Conservation (phyloP, 2,888 invertebrate genomes). For the Cerastis leucographa region DNA sequence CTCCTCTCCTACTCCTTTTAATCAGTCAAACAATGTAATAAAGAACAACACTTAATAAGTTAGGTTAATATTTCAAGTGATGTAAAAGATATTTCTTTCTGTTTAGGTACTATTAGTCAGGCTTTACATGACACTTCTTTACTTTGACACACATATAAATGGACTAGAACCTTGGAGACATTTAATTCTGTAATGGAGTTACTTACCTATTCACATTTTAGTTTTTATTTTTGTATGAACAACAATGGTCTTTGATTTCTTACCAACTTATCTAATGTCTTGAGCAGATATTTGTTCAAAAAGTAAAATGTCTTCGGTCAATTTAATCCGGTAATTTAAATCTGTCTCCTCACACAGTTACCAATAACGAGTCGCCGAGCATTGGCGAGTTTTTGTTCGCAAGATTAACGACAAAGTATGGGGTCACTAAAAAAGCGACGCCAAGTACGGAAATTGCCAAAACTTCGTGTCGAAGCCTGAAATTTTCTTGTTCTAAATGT, state of each 20-base stretch:
- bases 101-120: slow-evolving; percentile 17
- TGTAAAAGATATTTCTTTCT: neutral
- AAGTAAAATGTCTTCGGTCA: slow-evolving; percentile 70
- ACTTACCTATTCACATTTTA: slow-evolving; percentile 1
- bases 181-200: slow-evolving; percentile 31
- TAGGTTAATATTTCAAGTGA: slow-evolving; percentile 2
- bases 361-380: slow-evolving; percentile 82
- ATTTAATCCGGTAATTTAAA: slow-evolving; percentile 82
- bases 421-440: slow-evolving; percentile 87
- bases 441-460: slow-evolving; percentile 89
- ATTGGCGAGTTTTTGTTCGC: slow-evolving; percentile 86
- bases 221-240: slow-evolving; percentile 17
- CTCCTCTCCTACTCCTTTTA: too few relatives aligned
- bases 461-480: slow-evolving; percentile 89
- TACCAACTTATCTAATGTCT: slow-evolving; percentile 50
- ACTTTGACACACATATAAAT: slow-evolving; percentile 28
- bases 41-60: neutral
- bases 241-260: slow-evolving; percentile 28
- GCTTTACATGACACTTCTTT: slow-evolving; percentile 27
- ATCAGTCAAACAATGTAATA: neutral
- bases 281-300: slow-evolving; percentile 61
- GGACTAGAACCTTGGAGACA: neutral
- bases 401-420: slow-evolving; percentile 90
- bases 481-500: slow-evolving; percentile 90
- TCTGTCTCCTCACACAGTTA: slow-evolving; percentile 83